Base-by-base conservation (phyloP, 1,140 invertebrate genomes). In the Notospermus geniculatus region DNA sequence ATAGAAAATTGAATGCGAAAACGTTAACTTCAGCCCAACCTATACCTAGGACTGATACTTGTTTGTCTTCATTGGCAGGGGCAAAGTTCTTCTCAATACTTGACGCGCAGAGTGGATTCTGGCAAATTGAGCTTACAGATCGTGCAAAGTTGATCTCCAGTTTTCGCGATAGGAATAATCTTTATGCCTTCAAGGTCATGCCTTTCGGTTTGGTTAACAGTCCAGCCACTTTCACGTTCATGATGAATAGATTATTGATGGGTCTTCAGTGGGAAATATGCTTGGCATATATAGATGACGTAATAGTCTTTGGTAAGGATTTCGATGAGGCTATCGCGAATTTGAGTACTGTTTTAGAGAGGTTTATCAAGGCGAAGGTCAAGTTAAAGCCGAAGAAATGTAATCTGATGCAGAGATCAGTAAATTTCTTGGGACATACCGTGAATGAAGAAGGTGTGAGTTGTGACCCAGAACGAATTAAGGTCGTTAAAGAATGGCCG, bases 371-470 rank as follows among this genome's bases (percentile, higher is more conserved):
- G 56, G 74, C 71, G 27, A 56, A 43, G 7, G 56, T 74, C 52
- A 60, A 69, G 41, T 68, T 74, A 13, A 72, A 67, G 43, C 76
- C 73, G 32, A 28, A 60, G 13, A 60, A 60, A 60, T 60, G 59
- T 41, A 22, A 54, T 9, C 23, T 59, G 5, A n/a, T 55, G 13
- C 54, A 55, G 28, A 15, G 13, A 5, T 15, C n/a, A 59, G 57
- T 59, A 22, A 19, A 27, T n/a, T 59, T 39, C 23, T 28, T 59
- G 11, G 57, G 57, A 22, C 57, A 59, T 29, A 54, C 53, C 11
- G 36, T 59, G 45, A 22, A 15, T 19, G 13, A 22, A 11, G 36
- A 19, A 5, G 57, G 57, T 22, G 46, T 59, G n/a, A 5, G 17
- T 25, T n/a, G 22, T n/a, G 28, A 59, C 57, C 57, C 57, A 9